A percentile compares a stretch with the other conserved stretches of the same genome.
These are phyloP conservation scores for Dicrurus megarhynchus DNA, from an alignment of 2,113 vertebrate genomes.

Conservation along the genomic window DNA sequence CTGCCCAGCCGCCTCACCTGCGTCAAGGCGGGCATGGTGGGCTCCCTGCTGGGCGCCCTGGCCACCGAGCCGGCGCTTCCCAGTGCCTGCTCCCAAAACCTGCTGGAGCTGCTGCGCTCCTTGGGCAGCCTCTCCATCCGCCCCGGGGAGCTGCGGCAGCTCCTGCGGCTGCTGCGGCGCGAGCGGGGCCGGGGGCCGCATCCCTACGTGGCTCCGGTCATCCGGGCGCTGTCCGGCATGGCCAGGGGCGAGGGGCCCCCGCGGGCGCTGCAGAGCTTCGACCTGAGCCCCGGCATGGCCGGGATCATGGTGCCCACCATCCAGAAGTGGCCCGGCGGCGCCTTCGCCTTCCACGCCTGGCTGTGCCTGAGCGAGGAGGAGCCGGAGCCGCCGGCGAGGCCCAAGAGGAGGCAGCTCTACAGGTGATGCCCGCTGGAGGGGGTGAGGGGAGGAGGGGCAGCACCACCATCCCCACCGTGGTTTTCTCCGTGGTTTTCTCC, in stretches of 20 bases:
- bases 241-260: slow-evolving; percentile 76
- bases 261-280: slow-evolving; percentile 88
- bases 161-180: slow-evolving; percentile 78
- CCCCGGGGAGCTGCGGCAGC: slow-evolving; percentile 83
- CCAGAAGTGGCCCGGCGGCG: slow-evolving; percentile 88
- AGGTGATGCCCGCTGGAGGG: slow-evolving; percentile 71
- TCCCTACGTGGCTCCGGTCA: slow-evolving; percentile 72
- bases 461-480: not conserved
- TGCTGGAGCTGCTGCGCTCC: slow-evolving; percentile 84
- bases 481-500: not conserved
- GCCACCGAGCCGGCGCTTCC: slow-evolving; percentile 70
- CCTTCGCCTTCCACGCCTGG: slow-evolving; percentile 95
- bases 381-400: not conserved
- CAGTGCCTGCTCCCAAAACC: slow-evolving; percentile 78
- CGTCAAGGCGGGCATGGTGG: slow-evolving; percentile 89
- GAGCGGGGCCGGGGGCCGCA: slow-evolving; percentile 56
- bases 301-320: slow-evolving; percentile 94
- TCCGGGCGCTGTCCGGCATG: slow-evolving; percentile 86
- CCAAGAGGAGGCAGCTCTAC: slow-evolving; percentile 93
- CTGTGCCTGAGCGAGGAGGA: slow-evolving; percentile 83
- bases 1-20: slow-evolving; percentile 87
- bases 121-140: slow-evolving; percentile 86
- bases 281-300: slow-evolving; percentile 91
- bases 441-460: not conserved
- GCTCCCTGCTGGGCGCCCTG: slow-evolving; percentile 80